Percentiles rank a stretch among this genome's conserved stretches.
phyloP scores from a whole-genome alignment of 2,888 invertebrate species.

The Incurvaria masculella region DNA sequence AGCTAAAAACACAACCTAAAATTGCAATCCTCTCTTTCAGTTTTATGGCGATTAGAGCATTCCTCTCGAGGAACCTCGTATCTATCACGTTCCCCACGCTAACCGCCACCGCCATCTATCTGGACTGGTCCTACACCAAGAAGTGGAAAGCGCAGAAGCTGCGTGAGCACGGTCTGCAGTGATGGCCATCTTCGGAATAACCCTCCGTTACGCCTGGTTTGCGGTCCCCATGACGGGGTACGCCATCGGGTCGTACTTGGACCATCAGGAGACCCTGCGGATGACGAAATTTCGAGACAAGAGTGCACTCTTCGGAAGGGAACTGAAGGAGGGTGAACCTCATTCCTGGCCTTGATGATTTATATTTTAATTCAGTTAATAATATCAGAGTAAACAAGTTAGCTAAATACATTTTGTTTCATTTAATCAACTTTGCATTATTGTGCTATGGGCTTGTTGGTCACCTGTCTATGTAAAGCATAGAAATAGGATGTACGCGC shows the following conservation, averaged over 20 bases:
- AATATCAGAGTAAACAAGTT: not conserved
- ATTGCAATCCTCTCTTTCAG: no score
- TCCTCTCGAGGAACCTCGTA: slow-evolving; percentile 61
- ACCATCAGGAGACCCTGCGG: slow-evolving; percentile 66
- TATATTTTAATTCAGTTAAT: not conserved
- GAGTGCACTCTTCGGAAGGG: slow-evolving; percentile 71
- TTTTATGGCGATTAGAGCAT: slow-evolving; percentile 50
- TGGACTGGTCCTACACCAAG: slow-evolving; percentile 70
- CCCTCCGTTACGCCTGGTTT: slow-evolving; percentile 47
- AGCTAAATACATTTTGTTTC: no score
- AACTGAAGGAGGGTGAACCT: slow-evolving; percentile 59
- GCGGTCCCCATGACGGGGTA: slow-evolving; percentile 57
- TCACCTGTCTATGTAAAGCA: no score
- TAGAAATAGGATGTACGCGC: no score
- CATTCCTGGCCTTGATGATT: slow-evolving; percentile 69
- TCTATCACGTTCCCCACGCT: slow-evolving; percentile 67
- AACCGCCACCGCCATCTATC: slow-evolving; percentile 57
- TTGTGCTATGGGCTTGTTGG: no score
- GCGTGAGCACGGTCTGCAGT: slow-evolving; percentile 21
- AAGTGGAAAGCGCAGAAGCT: slow-evolving; percentile 62
- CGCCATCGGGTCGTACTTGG: slow-evolving; percentile 61
- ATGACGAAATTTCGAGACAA: slow-evolving; percentile 75
- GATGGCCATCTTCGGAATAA: slow-evolving; percentile 57
- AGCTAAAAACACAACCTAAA: no score
- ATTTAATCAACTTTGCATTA: no score